Conservation (phyloP, 2,888 invertebrate genomes). For the Papilio protenor region DNA sequence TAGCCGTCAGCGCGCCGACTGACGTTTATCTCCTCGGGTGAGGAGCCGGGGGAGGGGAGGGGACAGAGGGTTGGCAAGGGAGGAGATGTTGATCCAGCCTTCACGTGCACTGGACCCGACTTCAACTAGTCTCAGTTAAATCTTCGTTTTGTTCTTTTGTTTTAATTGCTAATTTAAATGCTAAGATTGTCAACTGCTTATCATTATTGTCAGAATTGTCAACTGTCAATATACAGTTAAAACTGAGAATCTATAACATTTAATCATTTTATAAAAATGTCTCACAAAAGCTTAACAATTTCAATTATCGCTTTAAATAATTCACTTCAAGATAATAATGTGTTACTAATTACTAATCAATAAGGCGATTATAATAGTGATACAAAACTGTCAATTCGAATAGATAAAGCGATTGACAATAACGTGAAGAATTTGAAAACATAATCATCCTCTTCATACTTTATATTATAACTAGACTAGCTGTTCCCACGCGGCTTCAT, state of each 20-base stretch:
- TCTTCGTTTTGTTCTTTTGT: slow-evolving; percentile 25
- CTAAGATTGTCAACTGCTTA: background rate
- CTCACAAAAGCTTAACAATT: background rate
- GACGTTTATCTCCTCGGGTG: slow-evolving; percentile 42
- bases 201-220: background rate
- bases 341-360: background rate
- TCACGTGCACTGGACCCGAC: slow-evolving; percentile 37
- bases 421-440: background rate
- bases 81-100: slow-evolving; percentile 36
- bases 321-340: background rate
- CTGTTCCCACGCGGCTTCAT: too few relatives aligned
- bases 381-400: background rate
- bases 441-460: background rate
- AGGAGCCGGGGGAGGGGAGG: slow-evolving; percentile 20
- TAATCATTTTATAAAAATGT: background rate
- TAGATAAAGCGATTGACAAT: background rate
- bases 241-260: background rate
- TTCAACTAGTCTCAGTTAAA: slow-evolving; percentile 7
- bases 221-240: background rate
- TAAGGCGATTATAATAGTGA: background rate
- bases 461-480: background rate
- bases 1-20: slow-evolving; percentile 36
- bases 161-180: background rate
- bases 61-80: background rate
- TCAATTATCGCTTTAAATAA: background rate